Evolutionary conservation across 1,140 invertebrate genomes (phyloP), one percentile per base, ranked within the genome.

Genomic region (Neuroterus valhalla): DNA sequence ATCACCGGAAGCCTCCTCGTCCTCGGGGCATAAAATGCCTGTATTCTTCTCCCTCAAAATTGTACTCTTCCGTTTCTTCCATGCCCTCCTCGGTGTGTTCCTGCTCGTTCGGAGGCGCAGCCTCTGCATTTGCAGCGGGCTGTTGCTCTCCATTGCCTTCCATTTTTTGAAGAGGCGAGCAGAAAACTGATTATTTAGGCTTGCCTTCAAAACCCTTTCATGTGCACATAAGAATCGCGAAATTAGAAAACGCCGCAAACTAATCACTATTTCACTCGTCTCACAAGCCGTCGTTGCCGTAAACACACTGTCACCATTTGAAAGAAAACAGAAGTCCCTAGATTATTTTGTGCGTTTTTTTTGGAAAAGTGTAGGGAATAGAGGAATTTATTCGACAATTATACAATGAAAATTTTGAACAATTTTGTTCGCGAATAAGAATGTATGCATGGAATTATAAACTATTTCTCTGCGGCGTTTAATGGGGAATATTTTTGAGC

Each of bases 1-100:
- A 72, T 76, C 81, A 89, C 89, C 89, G 87, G 67, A 89, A 90
- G 0, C 89, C 88, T 55, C 88, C 88, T 78, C 89, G 75, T 11
- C 89, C 89, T 19, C 89, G 81, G 10, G 87, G 88, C 67, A 88
- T 81, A 55, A 89, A 90, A 76, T 87, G 89, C 72, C 89, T 85
- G 66, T 90, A 89, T 43, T 90, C 89, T 5, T 90, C 89, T 42
- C 87, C 84, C 23, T 89, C 89, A 62, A 86, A 89, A 71, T 77
- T 82, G 19, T 89, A 88, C 68, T 88, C 87, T 31, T 89, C 89
- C n/a, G 77, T 74, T 55, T 87, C 87, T 69, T 89, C 89, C 78
- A 87, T 85, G 17, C 77, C 77, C 70, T 88, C 88, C 10, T 89
- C 87, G 72, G 83, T 84, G 44, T 89, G 84, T 62, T 89, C 86